These are phyloP conservation scores for Caenorhabditis wallacei DNA, from an alignment of 2,888 invertebrate species.

Conservation along the genomic window DNA sequence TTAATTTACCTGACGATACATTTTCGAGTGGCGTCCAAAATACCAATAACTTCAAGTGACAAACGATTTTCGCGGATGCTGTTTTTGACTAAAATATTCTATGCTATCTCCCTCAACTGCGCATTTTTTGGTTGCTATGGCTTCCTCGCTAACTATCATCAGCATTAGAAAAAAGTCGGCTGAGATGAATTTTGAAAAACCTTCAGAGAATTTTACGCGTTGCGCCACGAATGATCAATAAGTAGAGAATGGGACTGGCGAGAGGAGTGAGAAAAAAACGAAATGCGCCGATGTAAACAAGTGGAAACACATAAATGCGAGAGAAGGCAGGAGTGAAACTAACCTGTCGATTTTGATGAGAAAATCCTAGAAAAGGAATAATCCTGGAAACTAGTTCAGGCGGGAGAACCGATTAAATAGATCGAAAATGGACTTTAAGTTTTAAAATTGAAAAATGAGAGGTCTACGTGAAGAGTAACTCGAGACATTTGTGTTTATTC, in stretches of 20 bases:
- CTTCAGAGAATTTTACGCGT: background rate
- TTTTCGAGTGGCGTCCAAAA: background rate
- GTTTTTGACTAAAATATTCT: background rate
- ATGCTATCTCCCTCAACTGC: background rate
- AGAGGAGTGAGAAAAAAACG: constrained; percentile 19
- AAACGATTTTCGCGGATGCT: background rate
- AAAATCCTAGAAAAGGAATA: constrained; percentile 40
- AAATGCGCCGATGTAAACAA: constrained; percentile 21
- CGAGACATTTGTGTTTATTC: constrained; percentile 39
- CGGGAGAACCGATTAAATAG: background rate
- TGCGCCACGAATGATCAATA: constrained; percentile 28
- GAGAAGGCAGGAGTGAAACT: constrained; percentile 1
- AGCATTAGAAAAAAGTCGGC: background rate
- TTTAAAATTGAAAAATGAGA: constrained; percentile 38
- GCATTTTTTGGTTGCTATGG: constrained; percentile 32
- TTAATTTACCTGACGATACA: constrained; percentile 37
- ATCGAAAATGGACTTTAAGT: constrained; percentile 15
- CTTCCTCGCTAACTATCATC: background rate
- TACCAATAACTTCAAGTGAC: background rate
- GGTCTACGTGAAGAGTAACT: constrained; percentile 13
- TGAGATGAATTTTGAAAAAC: background rate
- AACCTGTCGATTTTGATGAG: constrained; percentile 21
- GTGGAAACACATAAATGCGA: constrained; percentile 6
- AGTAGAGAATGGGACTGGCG: constrained; percentile 6
- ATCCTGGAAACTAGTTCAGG: constrained; percentile 30